Base-by-base conservation (phyloP, 1,140 invertebrate genomes). In the Camponotus vicinus region DNA sequence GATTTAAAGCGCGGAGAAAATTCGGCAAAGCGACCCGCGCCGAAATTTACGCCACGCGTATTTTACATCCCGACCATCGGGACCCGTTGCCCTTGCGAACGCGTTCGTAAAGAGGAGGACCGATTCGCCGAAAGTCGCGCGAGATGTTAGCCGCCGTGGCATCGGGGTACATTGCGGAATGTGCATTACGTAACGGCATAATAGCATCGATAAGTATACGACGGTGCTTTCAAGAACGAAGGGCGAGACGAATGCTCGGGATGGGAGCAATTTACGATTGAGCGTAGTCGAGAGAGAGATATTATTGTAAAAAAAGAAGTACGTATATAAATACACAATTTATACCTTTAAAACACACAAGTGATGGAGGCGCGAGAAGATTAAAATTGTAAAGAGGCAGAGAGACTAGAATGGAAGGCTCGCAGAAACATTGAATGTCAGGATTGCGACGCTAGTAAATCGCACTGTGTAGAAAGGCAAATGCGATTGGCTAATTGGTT, bases 1-100 rank as follows among this genome's bases (percentile, higher is more conserved):
- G 59, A 84, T 84, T 77, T 84, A 84, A 75, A 13, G 49, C 42
- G 59, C 57, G 57, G 6, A 27, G 79, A 76, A 87, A 87, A 75
- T 79, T 90, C 83, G 40, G 61, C 88, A 77, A 84, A 78, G 88
- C 85, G 85, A 89, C 82, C 78, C 78, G 84, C 79, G 66, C 64
- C 85, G 88, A 90, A 87, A 89, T 90, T 90, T 89, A 89, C 85
- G 83, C 49, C 79, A 69, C 82, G 86, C 86, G 85, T 90, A 90
- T 90, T 88, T 90, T 88, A 90, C 71, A 64, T 52, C 37, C 86
- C 69, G 75, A 85, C 63, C 73, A 84, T 85, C 66, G 85, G 21
- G 27, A 40, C 83, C 83, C 77, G 71, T 78, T 86, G 45, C 61
- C 55, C 34, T 67, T 63, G 45, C 87, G 69, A 90, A 73, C 15